Conservation (phyloP, 2,113 vertebrate species). For the Raja brachyura region DNA sequence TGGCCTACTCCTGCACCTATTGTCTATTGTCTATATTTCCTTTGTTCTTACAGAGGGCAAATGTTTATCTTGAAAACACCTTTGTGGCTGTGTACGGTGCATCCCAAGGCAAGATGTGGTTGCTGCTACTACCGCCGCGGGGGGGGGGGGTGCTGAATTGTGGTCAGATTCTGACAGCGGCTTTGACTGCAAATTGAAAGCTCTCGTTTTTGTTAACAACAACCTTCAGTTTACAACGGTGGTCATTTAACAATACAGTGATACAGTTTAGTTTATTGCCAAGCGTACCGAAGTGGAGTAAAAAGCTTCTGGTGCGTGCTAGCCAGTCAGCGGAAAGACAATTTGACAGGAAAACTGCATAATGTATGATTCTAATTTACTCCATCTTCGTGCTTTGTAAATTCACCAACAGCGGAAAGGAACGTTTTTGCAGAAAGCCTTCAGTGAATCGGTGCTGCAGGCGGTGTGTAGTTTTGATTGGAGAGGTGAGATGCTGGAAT, state of each 20-base stretch:
- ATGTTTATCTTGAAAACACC: not conserved
- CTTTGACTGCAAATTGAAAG: not conserved
- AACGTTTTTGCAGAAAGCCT: not conserved
- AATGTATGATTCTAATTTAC: not conserved
- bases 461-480: too few relatives aligned
- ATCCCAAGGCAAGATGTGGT: not conserved
- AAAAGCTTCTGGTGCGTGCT: too few relatives aligned
- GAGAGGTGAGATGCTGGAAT: too few relatives aligned
- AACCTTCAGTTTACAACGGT: not conserved
- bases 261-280: too few relatives aligned
- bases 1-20: too few relatives aligned
- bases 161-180: too few relatives aligned
- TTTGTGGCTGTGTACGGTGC: not conserved
- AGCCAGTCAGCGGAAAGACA: too few relatives aligned
- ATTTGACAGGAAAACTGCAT: not conserved
- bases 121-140: too few relatives aligned
- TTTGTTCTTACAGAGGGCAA: not conserved
- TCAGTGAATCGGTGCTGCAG: not conserved
- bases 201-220: not conserved
- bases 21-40: not conserved
- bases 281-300: too few relatives aligned
- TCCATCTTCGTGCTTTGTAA: not conserved
- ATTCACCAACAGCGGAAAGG: not conserved
- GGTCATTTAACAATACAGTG: not conserved
- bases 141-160: too few relatives aligned